Evolutionary conservation across 2,888 invertebrate genomes (phyloP).

Genomic region (Globia sparganii): DNA sequence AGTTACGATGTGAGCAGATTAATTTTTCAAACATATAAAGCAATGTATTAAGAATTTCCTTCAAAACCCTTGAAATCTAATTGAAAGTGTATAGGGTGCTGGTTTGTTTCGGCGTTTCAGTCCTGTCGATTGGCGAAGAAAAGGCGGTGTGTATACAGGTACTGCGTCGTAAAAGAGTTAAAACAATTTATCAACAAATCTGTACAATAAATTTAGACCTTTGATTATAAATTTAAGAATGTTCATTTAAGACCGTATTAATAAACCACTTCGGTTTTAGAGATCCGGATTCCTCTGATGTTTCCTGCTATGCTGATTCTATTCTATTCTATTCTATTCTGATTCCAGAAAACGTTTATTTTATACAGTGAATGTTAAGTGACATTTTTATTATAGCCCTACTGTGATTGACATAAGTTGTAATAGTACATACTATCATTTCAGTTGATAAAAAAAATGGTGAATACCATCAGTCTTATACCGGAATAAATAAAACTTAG

Average conservation of each 20-base stretch:
- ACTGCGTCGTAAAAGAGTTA: background rate
- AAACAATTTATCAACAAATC: background rate
- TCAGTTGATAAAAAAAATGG: background rate
- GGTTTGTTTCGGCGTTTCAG: background rate
- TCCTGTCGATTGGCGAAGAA: background rate
- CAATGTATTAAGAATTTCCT: background rate
- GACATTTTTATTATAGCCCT: background rate
- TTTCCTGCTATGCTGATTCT: background rate
- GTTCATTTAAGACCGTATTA: background rate
- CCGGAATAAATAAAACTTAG: constrained; percentile 6
- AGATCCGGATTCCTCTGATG: background rate
- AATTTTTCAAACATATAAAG: background rate
- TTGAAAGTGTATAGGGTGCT: background rate
- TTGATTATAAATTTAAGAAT: background rate
- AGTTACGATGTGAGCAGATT: background rate
- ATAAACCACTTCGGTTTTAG: background rate
- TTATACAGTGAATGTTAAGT: background rate
- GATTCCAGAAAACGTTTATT: background rate
- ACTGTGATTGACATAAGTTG: background rate
- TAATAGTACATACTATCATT: background rate
- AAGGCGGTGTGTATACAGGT: too few species aligned
- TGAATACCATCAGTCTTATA: background rate
- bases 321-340: too few species aligned
- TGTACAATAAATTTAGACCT: background rate
- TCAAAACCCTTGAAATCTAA: background rate